A percentile compares a stretch with the other conserved stretches of the same genome.
phyloP scores from a whole-genome alignment of 2,113 vertebrate species.

The Orycteropus afer region DNA sequence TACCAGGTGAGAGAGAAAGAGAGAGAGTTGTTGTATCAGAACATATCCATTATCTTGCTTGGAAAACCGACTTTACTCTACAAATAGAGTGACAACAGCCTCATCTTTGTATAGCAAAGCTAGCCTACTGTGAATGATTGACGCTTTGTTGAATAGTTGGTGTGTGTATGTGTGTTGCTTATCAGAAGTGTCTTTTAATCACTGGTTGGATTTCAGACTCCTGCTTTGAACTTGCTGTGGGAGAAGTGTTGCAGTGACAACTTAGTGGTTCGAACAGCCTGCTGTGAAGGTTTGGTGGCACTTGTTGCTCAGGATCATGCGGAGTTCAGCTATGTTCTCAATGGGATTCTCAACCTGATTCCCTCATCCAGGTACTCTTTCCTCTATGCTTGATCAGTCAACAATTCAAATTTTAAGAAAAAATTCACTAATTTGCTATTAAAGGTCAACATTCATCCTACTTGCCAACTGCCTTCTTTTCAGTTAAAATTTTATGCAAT shows the following conservation, averaged over 20 bases:
- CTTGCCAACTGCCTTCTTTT: neutral
- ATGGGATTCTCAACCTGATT: conserved; percentile 92
- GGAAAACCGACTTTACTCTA: neutral
- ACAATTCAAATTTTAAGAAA: conserved; percentile 6
- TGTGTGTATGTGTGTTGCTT: neutral
- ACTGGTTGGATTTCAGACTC: conserved; percentile 87
- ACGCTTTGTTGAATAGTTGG: neutral
- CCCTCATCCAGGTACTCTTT: conserved; percentile 93
- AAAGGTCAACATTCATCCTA: neutral
- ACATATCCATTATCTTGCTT: neutral
- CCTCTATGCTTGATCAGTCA: neutral
- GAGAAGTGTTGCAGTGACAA: conserved; percentile 93
- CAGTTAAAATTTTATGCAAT: neutral
- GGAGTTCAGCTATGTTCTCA: conserved; percentile 90
- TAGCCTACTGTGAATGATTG: neutral
- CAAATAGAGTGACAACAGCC: neutral
- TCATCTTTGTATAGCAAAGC: neutral
- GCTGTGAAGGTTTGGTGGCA: conserved; percentile 92
- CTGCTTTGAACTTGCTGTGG: conserved; percentile 94
- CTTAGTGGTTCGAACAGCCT: conserved; percentile 89
- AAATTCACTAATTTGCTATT: neutral
- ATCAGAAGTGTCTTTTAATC: conserved; percentile 2
- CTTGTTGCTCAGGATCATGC: conserved; percentile 94
- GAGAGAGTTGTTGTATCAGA: neutral
- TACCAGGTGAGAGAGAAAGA: neutral